Evolutionary conservation across 2,888 invertebrate species (phyloP), one percentile per base, ranked within the genome.

Genomic region (Nephrotoma appendiculata): DNA sequence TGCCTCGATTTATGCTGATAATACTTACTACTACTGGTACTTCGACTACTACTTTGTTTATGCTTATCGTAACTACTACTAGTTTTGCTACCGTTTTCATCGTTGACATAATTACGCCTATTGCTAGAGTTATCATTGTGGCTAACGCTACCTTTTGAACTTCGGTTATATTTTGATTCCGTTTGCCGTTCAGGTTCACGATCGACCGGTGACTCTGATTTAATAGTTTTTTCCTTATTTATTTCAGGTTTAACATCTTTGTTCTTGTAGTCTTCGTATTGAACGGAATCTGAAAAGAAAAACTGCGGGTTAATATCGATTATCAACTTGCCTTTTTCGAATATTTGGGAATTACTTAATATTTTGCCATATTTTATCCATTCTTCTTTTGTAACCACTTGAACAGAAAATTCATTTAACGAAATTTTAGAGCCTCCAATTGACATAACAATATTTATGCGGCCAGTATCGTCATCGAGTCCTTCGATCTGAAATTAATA

Each of bases 321-420:
- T 19, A 71, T n/a, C 3, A n/a, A 43, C 6, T 43, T 90, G 43
- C 52, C 90, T 88, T 41, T 90, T 89, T 88, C 91, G 31, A 91
- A 87, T 89, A 91, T 89, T 88, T 86, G 57, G 3, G 31, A 43
- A 95, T 95, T 94, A 97, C 98, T 98, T 91, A 98, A 93, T 89
- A 98, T 95, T 94, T 96, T 97, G 0, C 96, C 95, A 89, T 95
- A 95, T 90, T 95, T 95, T 15, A 94, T 93, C 91, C 94, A 98
- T 90, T 98, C 98, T 5, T 95, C 93, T 89, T 95, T 95, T 0
- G 95, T 93, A 2, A 98, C 96, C 0, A 96, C 94, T 88, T 95
- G 93, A 88, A 98, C 93, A 91, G 95, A 93, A 89, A 95, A 95
- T 91, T 98, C 97, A 89, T 95, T 96, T 0, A 97, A 91, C 41